phyloP scores from a whole-genome alignment of 2,888 invertebrate genomes.

The Mythimna ferrago region DNA sequence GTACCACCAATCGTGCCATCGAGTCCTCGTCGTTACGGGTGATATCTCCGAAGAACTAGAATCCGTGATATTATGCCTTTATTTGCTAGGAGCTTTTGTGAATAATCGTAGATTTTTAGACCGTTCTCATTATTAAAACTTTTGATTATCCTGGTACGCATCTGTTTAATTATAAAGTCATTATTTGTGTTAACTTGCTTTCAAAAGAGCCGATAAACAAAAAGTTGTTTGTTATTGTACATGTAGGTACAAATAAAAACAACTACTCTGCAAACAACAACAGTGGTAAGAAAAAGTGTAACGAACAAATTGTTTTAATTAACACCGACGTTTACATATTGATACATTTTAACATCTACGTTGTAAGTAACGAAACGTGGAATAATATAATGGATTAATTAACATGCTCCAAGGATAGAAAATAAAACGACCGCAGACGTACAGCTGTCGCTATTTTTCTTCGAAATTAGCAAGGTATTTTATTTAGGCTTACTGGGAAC shows the following conservation, averaged over 20 bases:
- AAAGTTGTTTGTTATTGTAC: conserved; percentile 6
- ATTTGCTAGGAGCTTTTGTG: background rate
- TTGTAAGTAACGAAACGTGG: conserved; percentile 1
- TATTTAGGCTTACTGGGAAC: background rate
- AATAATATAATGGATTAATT: conserved; percentile 26
- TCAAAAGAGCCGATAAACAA: background rate
- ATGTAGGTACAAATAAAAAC: background rate
- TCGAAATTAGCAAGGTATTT: background rate
- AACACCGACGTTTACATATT: conserved; percentile 30
- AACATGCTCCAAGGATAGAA: conserved; percentile 4
- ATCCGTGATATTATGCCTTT: background rate
- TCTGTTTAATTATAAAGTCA: background rate
- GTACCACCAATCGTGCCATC: too few relatives aligned
- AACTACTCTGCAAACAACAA: conserved; percentile 16
- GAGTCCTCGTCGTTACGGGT: too few relatives aligned
- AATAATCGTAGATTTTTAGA: background rate
- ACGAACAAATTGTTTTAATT: conserved; percentile 32
- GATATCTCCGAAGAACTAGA: too few relatives aligned
- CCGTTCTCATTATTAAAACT: background rate
- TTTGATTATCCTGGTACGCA: background rate
- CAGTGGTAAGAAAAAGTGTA: conserved; percentile 13
- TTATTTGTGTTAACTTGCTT: background rate
- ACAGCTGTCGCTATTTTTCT: background rate
- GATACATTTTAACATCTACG: conserved; percentile 8
- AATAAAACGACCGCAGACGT: conserved; percentile 4